phyloP scores from a whole-genome alignment of 2,888 invertebrate species.

The Adineta ricciae region DNA sequence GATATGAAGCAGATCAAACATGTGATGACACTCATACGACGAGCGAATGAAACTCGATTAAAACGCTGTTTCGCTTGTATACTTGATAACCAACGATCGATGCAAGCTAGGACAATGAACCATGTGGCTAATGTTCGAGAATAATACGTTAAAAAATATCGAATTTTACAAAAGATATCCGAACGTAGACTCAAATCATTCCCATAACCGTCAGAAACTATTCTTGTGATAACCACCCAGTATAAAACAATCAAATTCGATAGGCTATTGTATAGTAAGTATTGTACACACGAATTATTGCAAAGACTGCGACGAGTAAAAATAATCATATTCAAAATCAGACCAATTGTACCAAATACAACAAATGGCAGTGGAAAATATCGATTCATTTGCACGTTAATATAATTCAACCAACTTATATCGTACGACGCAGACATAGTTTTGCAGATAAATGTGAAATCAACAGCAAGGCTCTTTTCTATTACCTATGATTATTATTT shows the following conservation, averaged over 20 bases:
- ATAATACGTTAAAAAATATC: not conserved
- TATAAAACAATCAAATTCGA: not conserved
- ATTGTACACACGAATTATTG: not conserved
- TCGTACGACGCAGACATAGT: not conserved
- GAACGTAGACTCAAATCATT: not conserved
- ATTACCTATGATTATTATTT: no score
- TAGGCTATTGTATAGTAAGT: not conserved
- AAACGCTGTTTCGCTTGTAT: not conserved
- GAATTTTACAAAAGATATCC: not conserved
- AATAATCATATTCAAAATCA: not conserved
- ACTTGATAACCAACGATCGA: not conserved
- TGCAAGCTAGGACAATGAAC: not conserved
- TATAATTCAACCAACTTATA: not conserved
- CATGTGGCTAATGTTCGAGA: not conserved
- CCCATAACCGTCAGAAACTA: not conserved
- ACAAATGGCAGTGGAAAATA: constrained; percentile 2
- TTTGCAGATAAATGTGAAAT: no score
- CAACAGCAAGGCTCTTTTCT: no score
- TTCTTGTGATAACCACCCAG: not conserved
- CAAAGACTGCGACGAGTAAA: not conserved
- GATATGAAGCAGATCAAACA: not conserved
- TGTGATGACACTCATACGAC: not conserved
- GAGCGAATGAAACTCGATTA: not conserved
- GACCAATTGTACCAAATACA: not conserved
- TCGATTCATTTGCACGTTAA: not conserved